Percentiles rank a stretch among this genome's conserved stretches.
phyloP scores from a whole-genome alignment of 2,888 invertebrate genomes.

The Ypsolopha sequella region DNA sequence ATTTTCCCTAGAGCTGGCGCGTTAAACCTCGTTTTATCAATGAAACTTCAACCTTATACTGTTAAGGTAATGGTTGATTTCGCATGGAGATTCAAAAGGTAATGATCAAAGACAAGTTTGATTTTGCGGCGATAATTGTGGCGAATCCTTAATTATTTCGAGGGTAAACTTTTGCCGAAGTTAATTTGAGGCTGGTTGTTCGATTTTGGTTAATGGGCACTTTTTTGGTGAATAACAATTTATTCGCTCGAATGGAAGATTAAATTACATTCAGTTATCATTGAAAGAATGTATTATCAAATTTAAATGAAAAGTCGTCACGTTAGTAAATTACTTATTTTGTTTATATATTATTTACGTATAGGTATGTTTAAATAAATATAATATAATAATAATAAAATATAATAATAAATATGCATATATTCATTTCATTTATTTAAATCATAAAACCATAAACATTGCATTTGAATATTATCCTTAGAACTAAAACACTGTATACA shows the following conservation, averaged over 20 bases:
- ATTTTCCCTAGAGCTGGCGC: slow-evolving; percentile 42
- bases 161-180: slow-evolving; percentile 66
- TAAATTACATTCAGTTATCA: slow-evolving; percentile 48
- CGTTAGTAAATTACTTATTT: too few species aligned
- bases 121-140: slow-evolving; percentile 69
- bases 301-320: too few species aligned
- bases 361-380: too few species aligned
- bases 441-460: too few species aligned
- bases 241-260: slow-evolving; percentile 56
- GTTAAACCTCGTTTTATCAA: slow-evolving; percentile 6
- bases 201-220: slow-evolving; percentile 65
- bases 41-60: slow-evolving; percentile 27
- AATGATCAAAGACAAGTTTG: slow-evolving; percentile 65
- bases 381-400: too few species aligned
- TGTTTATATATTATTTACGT: too few species aligned
- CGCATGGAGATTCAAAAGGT: slow-evolving; percentile 27
- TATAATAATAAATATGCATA: too few species aligned
- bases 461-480: too few species aligned
- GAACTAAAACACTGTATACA: too few species aligned
- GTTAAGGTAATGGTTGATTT: slow-evolving; percentile 31
- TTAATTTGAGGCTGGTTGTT: slow-evolving; percentile 64
- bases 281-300: not conserved
- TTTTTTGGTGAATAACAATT: slow-evolving; percentile 64
- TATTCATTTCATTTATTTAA: too few species aligned
- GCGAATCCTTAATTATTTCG: slow-evolving; percentile 70